Evolutionary conservation across 2,113 vertebrate genomes (phyloP).

Genomic region (Hippopotamus amphibius): DNA sequence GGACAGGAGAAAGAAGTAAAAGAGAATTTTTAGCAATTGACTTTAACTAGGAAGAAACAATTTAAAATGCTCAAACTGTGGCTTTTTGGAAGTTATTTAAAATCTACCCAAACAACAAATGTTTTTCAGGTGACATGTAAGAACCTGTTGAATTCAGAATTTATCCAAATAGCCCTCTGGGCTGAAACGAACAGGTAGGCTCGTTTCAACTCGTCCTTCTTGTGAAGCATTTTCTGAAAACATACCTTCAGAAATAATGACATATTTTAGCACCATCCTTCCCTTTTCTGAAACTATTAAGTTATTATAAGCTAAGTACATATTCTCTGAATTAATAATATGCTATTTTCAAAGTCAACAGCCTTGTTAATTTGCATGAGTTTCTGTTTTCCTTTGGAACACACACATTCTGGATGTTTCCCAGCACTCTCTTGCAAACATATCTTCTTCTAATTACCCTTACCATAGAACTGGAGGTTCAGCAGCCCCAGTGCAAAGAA

Average conservation of each 20-base stretch:
- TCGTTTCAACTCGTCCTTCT: slow-evolving; percentile 85
- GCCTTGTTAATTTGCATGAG: slow-evolving; percentile 69
- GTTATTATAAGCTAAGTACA: slow-evolving; percentile 73
- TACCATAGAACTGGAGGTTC: slow-evolving; percentile 26
- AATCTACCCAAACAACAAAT: slow-evolving; percentile 78
- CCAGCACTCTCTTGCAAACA: slow-evolving; percentile 48
- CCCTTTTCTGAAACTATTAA: slow-evolving; percentile 78
- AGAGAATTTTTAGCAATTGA: slow-evolving; percentile 60
- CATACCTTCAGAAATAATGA: slow-evolving; percentile 81
- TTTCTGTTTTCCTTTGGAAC: slow-evolving; percentile 77
- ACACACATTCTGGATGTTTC: slow-evolving; percentile 67
- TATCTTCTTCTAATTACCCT: slow-evolving; percentile 66
- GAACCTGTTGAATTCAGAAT: slow-evolving; percentile 85
- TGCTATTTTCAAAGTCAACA: slow-evolving; percentile 74
- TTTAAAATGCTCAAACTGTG: slow-evolving; percentile 17
- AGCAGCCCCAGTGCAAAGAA: background rate
- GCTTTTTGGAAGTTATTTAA: slow-evolving; percentile 79
- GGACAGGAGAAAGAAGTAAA: slow-evolving; percentile 34
- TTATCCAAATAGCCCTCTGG: slow-evolving; percentile 81
- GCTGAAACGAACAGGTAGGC: slow-evolving; percentile 84
- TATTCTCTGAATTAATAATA: slow-evolving; percentile 63
- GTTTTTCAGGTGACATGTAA: slow-evolving; percentile 80
- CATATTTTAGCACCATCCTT: slow-evolving; percentile 79
- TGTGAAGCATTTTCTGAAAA: slow-evolving; percentile 82
- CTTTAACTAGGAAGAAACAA: slow-evolving; percentile 77